phyloP scores from a whole-genome alignment of 2,888 invertebrate species.

The Dendrolimus pini region DNA sequence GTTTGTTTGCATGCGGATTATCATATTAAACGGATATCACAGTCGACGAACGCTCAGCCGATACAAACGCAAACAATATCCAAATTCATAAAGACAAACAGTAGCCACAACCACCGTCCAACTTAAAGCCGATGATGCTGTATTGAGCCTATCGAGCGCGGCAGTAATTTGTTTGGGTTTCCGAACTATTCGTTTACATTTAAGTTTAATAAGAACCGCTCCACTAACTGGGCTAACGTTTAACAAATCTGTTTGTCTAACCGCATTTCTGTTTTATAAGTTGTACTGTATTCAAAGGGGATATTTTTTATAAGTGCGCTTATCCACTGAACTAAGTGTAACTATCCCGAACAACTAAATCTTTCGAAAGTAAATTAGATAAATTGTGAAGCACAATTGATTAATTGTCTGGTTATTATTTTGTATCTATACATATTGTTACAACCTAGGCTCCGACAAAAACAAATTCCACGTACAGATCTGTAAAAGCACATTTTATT shows the following conservation, averaged over 20 bases:
- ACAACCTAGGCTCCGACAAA: no score
- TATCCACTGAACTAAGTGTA: no score
- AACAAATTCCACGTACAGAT: no score
- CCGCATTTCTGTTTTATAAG: no score
- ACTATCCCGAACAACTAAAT: no score
- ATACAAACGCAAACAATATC: conserved; percentile 69
- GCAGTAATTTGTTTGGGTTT: conserved; percentile 1
- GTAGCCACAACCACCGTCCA: conserved; percentile 7
- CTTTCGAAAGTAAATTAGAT: no score
- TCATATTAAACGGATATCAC: conserved; percentile 76
- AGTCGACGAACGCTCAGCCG: conserved; percentile 45
- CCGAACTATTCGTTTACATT: not conserved
- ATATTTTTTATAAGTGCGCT: no score
- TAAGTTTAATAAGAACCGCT: conserved; percentile 1
- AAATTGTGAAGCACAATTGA: no score
- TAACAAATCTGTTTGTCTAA: conserved; percentile 2
- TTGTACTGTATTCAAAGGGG: no score
- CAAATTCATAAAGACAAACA: conserved; percentile 63
- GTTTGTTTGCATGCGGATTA: conserved; percentile 74
- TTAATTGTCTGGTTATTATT: no score
- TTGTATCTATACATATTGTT: no score
- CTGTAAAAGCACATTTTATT: no score
- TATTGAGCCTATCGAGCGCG: conserved; percentile 1
- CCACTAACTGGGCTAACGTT: conserved; percentile 8
- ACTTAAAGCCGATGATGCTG: conserved; percentile 2